Evolutionary conservation across 2,113 vertebrate genomes (phyloP).

Genomic region (Rhinopithecus roxellana): DNA sequence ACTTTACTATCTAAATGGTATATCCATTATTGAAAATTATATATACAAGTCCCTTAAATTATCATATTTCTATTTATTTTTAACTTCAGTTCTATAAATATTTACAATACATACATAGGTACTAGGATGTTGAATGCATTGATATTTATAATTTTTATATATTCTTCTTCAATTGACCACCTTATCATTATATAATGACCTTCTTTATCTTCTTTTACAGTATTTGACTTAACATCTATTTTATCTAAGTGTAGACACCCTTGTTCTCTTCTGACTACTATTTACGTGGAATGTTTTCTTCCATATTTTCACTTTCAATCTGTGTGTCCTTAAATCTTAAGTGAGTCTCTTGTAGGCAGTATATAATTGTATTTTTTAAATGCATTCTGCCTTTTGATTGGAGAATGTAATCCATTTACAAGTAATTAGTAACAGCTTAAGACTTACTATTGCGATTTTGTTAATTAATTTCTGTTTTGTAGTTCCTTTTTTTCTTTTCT

Average conservation of each 20-base stretch:
- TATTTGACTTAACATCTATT: neutral
- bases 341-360: neutral
- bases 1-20: neutral
- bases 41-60: neutral
- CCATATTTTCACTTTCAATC: neutral
- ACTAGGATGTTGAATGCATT: neutral
- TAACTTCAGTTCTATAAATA: neutral
- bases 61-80: neutral
- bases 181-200: neutral
- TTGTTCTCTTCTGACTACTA: neutral
- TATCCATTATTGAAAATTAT: neutral
- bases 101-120: neutral
- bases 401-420: neutral
- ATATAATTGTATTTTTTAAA: neutral
- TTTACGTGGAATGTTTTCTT: neutral
- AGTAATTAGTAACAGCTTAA: neutral
- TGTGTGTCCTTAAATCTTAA: neutral
- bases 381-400: neutral
- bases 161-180: neutral
- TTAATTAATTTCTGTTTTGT: neutral
- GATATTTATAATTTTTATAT: neutral
- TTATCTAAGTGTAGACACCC: neutral
- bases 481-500: neutral
- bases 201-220: neutral
- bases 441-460: neutral